Evolutionary conservation across 2,113 vertebrate species (phyloP), one percentile per base, ranked within the genome.

Genomic region (Fukomys damarensis): DNA sequence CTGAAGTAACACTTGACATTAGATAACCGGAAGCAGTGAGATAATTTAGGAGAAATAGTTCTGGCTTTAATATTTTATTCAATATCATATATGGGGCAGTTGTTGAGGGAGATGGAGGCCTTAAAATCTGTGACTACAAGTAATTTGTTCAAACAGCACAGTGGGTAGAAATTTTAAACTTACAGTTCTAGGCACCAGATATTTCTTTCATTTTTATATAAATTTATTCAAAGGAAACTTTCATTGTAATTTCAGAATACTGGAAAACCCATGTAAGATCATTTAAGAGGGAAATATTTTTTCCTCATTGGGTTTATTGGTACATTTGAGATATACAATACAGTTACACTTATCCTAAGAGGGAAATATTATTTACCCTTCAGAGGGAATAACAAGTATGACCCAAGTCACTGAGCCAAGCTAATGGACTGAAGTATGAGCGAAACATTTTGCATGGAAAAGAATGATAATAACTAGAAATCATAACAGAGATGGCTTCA

Each of bases 191-290:
- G 94, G 46, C 6, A 20, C 14, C 10, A 89, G 89, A 41, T 80
- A 30, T 46, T 52, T 81, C 0, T 72, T 68, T 32, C 10, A 83
- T 79, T 35, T 81, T 84, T 22, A 77, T 41, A 91, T 94, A 79
- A 74, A 79, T 59, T 49, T 49, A 93, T 65, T 59, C 85, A 91
- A 77, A 46, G 35, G 80, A 84, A 87, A 92, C 28, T 88, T 94
- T 88, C 83, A 72, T 92, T 87, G 43, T 56, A 90, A 59, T 79
- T 94, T 93, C 43, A 89, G 12, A 30, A 77, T 86, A 89, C 61
- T 58, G 74, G n/a, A 96, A 88, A 83, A 70, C 22, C 7, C 9
- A 14, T 28, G 56, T 6, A 74, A 95, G 80, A 92, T 10, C 32
- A 79, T 24, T 49, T 38, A 38, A 85, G 84, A 94, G 26, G 38